These are phyloP conservation scores for Venusia cambrica DNA, from an alignment of 2,888 invertebrate species.

Conservation along the genomic window DNA sequence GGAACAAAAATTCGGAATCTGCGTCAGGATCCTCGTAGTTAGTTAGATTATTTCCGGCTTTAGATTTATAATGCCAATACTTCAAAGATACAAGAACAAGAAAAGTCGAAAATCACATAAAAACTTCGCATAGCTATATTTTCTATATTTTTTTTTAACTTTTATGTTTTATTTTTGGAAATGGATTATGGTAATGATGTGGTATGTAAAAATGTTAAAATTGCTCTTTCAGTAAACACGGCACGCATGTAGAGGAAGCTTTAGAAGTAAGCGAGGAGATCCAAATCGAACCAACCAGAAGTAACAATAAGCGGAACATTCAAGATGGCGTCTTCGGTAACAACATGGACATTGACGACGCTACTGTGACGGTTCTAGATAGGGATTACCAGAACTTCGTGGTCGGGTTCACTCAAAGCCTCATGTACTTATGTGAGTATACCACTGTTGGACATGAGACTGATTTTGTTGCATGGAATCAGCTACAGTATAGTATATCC, in stretches of 20 bases:
- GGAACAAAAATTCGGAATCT: too few relatives aligned
- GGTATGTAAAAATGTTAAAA: neutral
- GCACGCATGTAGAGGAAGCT: constrained; percentile 63
- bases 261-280: constrained; percentile 60
- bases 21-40: too few relatives aligned
- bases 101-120: too few relatives aligned
- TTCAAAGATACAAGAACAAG: too few relatives aligned
- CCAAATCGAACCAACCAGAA: constrained; percentile 25
- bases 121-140: too few relatives aligned
- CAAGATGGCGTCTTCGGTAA: constrained; percentile 53
- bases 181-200: too few relatives aligned
- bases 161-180: too few relatives aligned
- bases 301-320: constrained; percentile 43
- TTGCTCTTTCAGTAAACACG: constrained; percentile 54
- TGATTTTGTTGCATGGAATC: too few relatives aligned
- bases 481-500: too few relatives aligned
- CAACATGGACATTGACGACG: constrained; percentile 51
- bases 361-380: constrained; percentile 25
- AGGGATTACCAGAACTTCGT: constrained; percentile 38
- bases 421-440: constrained; percentile 72
- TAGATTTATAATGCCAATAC: neutral
- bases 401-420: constrained; percentile 62
- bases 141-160: too few relatives aligned
- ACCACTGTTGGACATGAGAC: neutral
- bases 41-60: too few relatives aligned